A percentile compares a stretch with the other conserved stretches of the same genome.
phyloP scores from a whole-genome alignment of 2,888 invertebrate genomes.

The Caenorhabditis panamensis region DNA sequence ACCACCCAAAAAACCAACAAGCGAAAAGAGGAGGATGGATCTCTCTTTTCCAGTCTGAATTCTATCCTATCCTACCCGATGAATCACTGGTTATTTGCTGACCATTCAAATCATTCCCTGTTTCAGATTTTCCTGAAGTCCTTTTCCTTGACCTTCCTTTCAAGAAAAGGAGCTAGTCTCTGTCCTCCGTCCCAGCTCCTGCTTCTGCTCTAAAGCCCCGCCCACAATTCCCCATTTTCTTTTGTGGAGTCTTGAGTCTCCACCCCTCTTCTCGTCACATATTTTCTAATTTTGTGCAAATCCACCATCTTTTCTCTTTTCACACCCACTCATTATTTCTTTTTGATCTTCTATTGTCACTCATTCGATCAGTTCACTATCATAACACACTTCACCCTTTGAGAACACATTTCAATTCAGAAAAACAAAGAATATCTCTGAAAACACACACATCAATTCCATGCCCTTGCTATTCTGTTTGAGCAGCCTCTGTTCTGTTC shows the following conservation, averaged over 20 bases:
- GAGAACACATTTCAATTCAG: no score
- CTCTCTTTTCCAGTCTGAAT: not conserved
- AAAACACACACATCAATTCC: not conserved
- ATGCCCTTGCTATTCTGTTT: not conserved
- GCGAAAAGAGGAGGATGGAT: not conserved
- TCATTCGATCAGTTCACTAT: no score
- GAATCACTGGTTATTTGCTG: not conserved
- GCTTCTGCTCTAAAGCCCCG: conserved; percentile 1
- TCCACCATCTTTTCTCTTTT: conserved; percentile 22
- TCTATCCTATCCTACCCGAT: not conserved
- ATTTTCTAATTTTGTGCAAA: conserved; percentile 59
- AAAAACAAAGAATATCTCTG: no score
- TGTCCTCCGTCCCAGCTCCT: not conserved
- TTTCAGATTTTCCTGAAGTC: not conserved
- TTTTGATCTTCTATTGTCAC: not conserved
- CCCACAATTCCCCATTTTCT: conserved; percentile 40
- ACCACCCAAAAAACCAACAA: conserved; percentile 10
- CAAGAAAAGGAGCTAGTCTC: conserved; percentile 11
- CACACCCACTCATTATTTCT: not conserved
- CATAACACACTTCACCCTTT: not conserved
- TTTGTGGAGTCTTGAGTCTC: conserved; percentile 21
- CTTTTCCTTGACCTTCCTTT: conserved; percentile 10
- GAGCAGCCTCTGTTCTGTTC: not conserved
- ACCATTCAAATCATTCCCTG: no score
- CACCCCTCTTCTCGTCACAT: conserved; percentile 26